A percentile compares a stretch with the other conserved stretches of the same genome.
These are phyloP conservation scores for Dasyprocta punctata DNA, from an alignment of 2,113 vertebrate genomes.

Conservation along the genomic window DNA sequence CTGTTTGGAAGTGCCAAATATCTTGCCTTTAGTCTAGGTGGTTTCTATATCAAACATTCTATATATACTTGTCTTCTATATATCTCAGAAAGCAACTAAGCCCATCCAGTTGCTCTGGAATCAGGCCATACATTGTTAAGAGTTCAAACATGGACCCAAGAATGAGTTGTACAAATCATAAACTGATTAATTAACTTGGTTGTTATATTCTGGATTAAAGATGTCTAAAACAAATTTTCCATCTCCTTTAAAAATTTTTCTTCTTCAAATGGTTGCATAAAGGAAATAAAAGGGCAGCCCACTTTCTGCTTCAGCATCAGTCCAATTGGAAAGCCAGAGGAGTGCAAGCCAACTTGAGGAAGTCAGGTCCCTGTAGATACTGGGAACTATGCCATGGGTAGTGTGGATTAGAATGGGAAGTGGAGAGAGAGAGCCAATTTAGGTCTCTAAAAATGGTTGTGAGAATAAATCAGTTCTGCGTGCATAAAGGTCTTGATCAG, in stretches of 20 bases:
- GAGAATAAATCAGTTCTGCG: neutral
- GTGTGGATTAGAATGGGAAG: fast-evolving
- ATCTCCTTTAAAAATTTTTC: neutral
- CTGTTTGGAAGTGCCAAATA: neutral
- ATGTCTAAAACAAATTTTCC: neutral
- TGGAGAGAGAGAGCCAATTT: neutral
- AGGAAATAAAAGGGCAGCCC: neutral
- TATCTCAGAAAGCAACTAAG: neutral
- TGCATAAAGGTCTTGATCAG: neutral
- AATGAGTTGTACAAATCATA: neutral
- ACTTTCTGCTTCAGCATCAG: neutral
- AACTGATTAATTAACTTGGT: neutral
- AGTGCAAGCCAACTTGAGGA: neutral
- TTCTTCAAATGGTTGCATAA: neutral
- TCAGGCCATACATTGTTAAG: neutral
- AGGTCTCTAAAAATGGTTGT: neutral
- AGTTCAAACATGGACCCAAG: neutral
- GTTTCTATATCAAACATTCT: neutral
- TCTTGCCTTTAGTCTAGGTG: neutral
- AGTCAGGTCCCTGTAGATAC: neutral
- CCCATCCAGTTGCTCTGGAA: neutral
- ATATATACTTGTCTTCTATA: neutral
- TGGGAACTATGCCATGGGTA: neutral
- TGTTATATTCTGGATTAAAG: neutral
- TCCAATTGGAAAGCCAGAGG: neutral